A percentile compares a stretch with the other conserved stretches of the same genome.
Evolutionary conservation across 2,888 invertebrate genomes (phyloP).

Genomic region (Phania funesta): DNA sequence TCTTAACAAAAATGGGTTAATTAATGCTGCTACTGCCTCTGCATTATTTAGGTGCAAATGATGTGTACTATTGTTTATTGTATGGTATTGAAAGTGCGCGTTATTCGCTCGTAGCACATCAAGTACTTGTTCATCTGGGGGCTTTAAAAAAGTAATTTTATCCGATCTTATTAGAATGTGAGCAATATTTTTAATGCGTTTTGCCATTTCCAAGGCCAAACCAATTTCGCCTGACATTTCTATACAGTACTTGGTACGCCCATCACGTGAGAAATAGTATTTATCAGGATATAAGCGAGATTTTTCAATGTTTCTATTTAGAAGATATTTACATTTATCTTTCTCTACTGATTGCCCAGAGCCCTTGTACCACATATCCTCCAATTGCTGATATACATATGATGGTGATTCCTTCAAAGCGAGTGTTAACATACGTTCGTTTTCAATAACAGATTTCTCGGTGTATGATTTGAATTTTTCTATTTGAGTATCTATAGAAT

Average conservation of each 20-base stretch:
- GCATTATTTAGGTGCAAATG: conserved; percentile 86
- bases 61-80: conserved; percentile 84
- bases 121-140: conserved; percentile 80
- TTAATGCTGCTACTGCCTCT: conserved; percentile 81
- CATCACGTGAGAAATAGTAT: conserved; percentile 78
- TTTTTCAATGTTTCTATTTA: conserved; percentile 81
- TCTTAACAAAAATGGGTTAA: conserved; percentile 82
- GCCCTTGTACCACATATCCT: conserved; percentile 82
- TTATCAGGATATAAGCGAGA: conserved; percentile 82
- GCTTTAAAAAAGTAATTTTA: conserved; percentile 81
- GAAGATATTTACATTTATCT: conserved; percentile 81
- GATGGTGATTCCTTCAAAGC: conserved; percentile 81
- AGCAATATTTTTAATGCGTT: conserved; percentile 82
- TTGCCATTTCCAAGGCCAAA: conserved; percentile 78
- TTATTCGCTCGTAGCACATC: conserved; percentile 82
- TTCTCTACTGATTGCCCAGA: conserved; percentile 82
- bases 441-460: conserved; percentile 80
- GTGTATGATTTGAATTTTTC: conserved; percentile 70
- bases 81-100: conserved; percentile 82
- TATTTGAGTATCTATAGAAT: conserved; percentile 25
- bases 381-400: conserved; percentile 83
- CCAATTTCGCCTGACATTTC: conserved; percentile 20
- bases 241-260: conserved; percentile 51
- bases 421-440: conserved; percentile 72
- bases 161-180: conserved; percentile 83